phyloP scores from a whole-genome alignment of 2,797 vertebrate species.

The Holocentrus rufus region DNA sequence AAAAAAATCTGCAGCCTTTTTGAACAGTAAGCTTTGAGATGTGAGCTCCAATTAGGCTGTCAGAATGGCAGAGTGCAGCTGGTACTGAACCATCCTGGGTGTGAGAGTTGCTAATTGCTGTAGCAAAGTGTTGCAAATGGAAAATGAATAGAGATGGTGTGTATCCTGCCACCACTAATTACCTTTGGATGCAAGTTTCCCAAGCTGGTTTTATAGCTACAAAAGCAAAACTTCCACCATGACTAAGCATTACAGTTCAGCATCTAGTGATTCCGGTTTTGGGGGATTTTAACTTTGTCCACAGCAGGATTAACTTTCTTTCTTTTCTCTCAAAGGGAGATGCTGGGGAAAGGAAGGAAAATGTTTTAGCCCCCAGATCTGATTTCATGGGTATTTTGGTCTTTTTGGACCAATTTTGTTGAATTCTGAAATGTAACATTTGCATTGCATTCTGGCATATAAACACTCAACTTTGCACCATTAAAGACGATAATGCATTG shows the following conservation, averaged over 20 bases:
- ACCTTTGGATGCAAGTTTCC: slow-evolving; percentile 37
- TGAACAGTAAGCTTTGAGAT: slow-evolving; percentile 49
- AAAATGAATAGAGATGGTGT: slow-evolving; percentile 49
- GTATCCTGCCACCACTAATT: slow-evolving; percentile 60
- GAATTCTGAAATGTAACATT: too few species aligned
- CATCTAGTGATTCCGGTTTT: not conserved
- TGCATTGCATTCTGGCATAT: too few species aligned
- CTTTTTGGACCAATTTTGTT: too few species aligned
- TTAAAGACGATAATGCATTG: too few species aligned
- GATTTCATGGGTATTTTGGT: too few species aligned
- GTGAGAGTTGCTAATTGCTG: slow-evolving; percentile 61
- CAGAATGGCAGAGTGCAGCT: slow-evolving; percentile 59
- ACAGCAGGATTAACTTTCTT: not conserved
- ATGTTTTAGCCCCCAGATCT: too few species aligned
- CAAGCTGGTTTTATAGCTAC: slow-evolving; percentile 39
- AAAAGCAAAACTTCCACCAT: slow-evolving; percentile 25
- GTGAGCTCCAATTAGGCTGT: slow-evolving; percentile 61
- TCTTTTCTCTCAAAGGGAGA: too few species aligned
- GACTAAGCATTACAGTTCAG: not conserved
- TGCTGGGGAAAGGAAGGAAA: too few species aligned
- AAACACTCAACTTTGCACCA: too few species aligned
- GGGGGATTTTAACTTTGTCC: slow-evolving; percentile 13
- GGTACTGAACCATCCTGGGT: slow-evolving; percentile 57
- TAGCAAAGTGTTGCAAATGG: slow-evolving; percentile 60
- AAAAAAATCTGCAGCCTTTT: slow-evolving; percentile 12